Evolutionary conservation across 2,888 invertebrate genomes (phyloP), one percentile per base, ranked within the genome.

Genomic region (Zonitis immaculata): DNA sequence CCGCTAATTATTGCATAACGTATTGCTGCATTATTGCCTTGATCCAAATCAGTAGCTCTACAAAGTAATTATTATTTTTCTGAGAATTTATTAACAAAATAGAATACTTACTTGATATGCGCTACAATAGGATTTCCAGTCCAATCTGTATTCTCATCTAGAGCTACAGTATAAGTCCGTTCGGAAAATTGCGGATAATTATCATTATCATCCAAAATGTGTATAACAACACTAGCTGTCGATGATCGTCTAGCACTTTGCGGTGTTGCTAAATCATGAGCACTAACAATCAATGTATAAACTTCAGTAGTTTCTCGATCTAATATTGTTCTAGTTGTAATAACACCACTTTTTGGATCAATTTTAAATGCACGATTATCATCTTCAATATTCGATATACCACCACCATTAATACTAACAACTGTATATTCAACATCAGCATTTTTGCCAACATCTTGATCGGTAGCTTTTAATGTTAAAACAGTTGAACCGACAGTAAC

Each of bases 1-100:
- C 97, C 95, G 7, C 96, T 94, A 62, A 96, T 95, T 63, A 98
- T 93, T 11, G 92, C 92, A 77, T 94, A 97, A 44, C 95, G 83
- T 51, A 99, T 88, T 0, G 91, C 92, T 2, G 95, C 93, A 76
- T 99, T 98, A 26, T 87, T 82, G 0, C 95, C 97, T 47, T 89
- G 85, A 75, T 99, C 99, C 0, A 89, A 88, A 74, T 99, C 99
- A 0, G 86, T 86, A 0, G 98, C 98, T 66, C 89, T 26, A 26
- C 6, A n/a, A 42, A 49, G n/a, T n/a, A 26, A 11, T 14, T 49
- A 22, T 14, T 12, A 12, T 4, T 22, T 16, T 9, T 22, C 22
- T n/a, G n/a, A n/a, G n/a, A n/a, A n/a, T n/a, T n/a, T n/a, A n/a
- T 14, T n/a, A 18, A 44, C 22, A 22, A 22, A 4, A 22, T 22